phyloP scores from a whole-genome alignment of 2,888 invertebrate genomes.

The Morpho deidamia region DNA sequence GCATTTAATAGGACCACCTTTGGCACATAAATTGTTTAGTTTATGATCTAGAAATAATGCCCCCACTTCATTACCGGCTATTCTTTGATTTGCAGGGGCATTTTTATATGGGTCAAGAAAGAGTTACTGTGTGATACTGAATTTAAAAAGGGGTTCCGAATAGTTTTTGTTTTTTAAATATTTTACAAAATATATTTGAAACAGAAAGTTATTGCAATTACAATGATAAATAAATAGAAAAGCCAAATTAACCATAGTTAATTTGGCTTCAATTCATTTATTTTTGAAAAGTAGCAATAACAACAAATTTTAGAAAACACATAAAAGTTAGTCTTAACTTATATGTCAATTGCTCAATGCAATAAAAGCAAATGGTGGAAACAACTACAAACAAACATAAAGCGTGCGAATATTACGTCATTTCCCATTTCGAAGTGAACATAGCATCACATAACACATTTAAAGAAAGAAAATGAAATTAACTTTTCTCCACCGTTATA shows the following conservation, averaged over 20 bases:
- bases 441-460: conserved; percentile 14
- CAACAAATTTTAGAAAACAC: neutral
- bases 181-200: neutral
- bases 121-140: conserved; percentile 54
- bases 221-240: no score
- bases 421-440: conserved; percentile 19
- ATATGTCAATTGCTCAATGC: conserved; percentile 1
- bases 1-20: conserved; percentile 65
- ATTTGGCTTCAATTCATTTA: neutral
- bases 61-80: conserved; percentile 69
- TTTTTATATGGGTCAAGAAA: conserved; percentile 73
- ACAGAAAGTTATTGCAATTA: no score
- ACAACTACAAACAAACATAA: conserved; percentile 17
- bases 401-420: conserved; percentile 11
- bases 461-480: conserved; percentile 26
- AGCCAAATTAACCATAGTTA: no score
- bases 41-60: conserved; percentile 75
- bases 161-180: conserved; percentile 8
- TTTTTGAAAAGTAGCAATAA: neutral
- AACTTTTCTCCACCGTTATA: conserved; percentile 23
- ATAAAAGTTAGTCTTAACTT: neutral
- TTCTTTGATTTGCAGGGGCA: conserved; percentile 56
- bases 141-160: conserved; percentile 21
- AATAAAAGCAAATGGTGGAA: conserved; percentile 17
- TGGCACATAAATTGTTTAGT: conserved; percentile 66